These are phyloP conservation scores for Pinctada fucata DNA, from an alignment of 2,888 invertebrate species.

Conservation along the genomic window DNA sequence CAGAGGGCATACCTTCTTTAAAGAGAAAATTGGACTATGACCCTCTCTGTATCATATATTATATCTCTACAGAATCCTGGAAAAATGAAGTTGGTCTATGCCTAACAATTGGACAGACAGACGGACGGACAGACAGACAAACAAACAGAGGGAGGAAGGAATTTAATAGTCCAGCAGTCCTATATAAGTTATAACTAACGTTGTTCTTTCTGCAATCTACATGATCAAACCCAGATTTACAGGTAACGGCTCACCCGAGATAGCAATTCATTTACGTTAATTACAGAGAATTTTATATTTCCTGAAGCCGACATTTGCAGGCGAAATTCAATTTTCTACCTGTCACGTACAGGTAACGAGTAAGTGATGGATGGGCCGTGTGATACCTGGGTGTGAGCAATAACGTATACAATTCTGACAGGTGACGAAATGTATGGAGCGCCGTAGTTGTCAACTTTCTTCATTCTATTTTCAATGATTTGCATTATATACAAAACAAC, in stretches of 20 bases:
- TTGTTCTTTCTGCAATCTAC: not conserved
- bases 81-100: too few relatives aligned
- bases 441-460: too few relatives aligned
- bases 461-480: too few relatives aligned
- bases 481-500: too few relatives aligned
- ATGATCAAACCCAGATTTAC: not conserved
- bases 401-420: not conserved
- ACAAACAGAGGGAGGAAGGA: too few relatives aligned
- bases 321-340: conserved; percentile 33
- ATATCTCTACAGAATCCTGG: too few relatives aligned
- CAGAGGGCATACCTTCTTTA: too few relatives aligned
- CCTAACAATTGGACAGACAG: too few relatives aligned
- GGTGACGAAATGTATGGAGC: not conserved
- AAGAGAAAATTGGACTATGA: too few relatives aligned
- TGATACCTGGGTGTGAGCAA: not conserved
- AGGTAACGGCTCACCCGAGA: not conserved
- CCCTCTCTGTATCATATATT: too few relatives aligned
- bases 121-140: too few relatives aligned
- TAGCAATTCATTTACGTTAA: conserved; percentile 6
- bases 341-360: conserved; percentile 30
- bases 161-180: too few relatives aligned
- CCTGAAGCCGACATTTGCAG: not conserved
- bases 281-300: conserved; percentile 12
- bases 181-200: not conserved
- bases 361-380: conserved; percentile 17